Evolutionary conservation across 2,888 invertebrate genomes (phyloP), one percentile per base, ranked within the genome.

Genomic region (Cosmorhoe ocellata): DNA sequence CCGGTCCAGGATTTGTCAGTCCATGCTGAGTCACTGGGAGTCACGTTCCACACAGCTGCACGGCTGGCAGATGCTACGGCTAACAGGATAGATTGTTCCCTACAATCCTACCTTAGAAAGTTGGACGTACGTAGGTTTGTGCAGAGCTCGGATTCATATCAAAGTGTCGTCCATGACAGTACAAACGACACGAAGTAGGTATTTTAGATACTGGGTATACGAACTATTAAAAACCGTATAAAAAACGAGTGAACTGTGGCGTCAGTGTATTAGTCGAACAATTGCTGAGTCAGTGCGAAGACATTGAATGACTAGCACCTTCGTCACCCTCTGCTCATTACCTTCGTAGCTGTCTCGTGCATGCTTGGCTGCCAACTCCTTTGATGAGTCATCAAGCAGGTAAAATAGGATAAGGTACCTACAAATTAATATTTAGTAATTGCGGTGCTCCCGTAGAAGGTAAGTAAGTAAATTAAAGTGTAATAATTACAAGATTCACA

Each of bases 301-400:
- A 66, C 70, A 36, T 56, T 57, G 64, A 71, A 69, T 71, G 76
- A 71, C 71, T 72, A 67, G 56, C 59, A 61, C 67, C 76, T 67
- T 69, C 74, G 79, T 79, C 77, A 79, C 71, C 73, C 70, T 74
- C 59, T 59, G 67, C 69, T 76, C 76, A 79, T 79, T 79, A 77
- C 71, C 32, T 42, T 14, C 27, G 71, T 67, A 69, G 69, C 73
- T 74, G 69, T 74, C 74, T 57, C 56, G 53, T 55, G 57, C 70
- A 69, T 61, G 64, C 67, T 62, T 63, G 47, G 54, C 59, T 60
- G 48, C 44, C 51, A 14, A 45, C 53, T 46, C 38, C 30, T 58
- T 49, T 51, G 51, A 51, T 41, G 45, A 50, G 12, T 54, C 54
- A 44, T 53, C 50, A 49, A 51, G 56, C 52, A 46, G 43, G 41